phyloP scores from a whole-genome alignment of 2,888 invertebrate genomes.

The Mythimna impura region DNA sequence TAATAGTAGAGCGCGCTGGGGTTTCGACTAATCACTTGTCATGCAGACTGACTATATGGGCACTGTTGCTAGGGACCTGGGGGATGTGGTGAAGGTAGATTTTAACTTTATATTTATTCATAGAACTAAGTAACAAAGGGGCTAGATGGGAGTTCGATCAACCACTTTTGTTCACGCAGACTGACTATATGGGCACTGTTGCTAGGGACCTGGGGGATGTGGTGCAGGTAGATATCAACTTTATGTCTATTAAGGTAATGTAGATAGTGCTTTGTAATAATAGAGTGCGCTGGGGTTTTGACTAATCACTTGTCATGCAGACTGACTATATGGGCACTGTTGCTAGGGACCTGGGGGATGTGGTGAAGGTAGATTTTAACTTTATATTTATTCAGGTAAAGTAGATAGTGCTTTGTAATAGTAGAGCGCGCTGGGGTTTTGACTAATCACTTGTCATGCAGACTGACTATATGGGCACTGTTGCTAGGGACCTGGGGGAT shows the following conservation, averaged over 20 bases:
- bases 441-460: constrained; percentile 92
- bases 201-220: constrained; percentile 95
- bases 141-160: constrained; percentile 98
- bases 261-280: constrained; percentile 64
- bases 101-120: too few species aligned
- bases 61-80: constrained; percentile 93
- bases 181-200: constrained; percentile 96
- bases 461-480: constrained; percentile 95
- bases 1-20: constrained; percentile 94
- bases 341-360: constrained; percentile 93
- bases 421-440: constrained; percentile 96
- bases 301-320: background rate
- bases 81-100: constrained; percentile 94
- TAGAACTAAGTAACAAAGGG: constrained; percentile 96
- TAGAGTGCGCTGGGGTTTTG: too few species aligned
- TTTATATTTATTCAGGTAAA: background rate
- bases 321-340: constrained; percentile 86
- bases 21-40: constrained; percentile 93
- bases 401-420: constrained; percentile 75
- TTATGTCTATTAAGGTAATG: background rate
- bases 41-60: constrained; percentile 80
- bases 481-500: constrained; percentile 94
- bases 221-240: constrained; percentile 89
- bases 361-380: constrained; percentile 91
- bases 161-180: constrained; percentile 94